Evolutionary conservation across 92 coral and sea anemone genomes (phyloP).

Genomic region (Phenganax marumi): DNA sequence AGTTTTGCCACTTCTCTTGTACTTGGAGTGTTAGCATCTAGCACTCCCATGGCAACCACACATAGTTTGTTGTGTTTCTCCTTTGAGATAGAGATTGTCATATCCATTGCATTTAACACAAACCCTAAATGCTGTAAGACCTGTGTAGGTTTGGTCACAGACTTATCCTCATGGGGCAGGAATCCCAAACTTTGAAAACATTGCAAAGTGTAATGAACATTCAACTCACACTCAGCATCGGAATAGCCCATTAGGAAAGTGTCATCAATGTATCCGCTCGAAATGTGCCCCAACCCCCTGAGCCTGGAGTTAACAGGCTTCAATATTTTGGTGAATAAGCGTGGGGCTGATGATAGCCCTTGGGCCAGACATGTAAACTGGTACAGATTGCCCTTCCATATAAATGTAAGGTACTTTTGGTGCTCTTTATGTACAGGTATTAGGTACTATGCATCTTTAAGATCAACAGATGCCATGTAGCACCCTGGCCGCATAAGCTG

Average conservation of each 20-base stretch:
- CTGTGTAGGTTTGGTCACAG: constrained; percentile 62
- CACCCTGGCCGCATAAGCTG: constrained; percentile 22
- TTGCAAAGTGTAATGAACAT: constrained; percentile 46
- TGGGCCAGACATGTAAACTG: constrained; percentile 19
- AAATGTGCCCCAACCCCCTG: constrained; percentile 55
- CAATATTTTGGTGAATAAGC: constrained; percentile 22
- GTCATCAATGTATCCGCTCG: constrained; percentile 59
- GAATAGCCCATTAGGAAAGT: constrained; percentile 50
- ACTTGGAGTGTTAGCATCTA: constrained; percentile 40
- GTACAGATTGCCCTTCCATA: not conserved
- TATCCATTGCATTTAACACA: constrained; percentile 56
- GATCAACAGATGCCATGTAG: constrained; percentile 32
- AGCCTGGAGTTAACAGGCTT: constrained; percentile 50
- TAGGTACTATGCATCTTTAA: constrained; percentile 5
- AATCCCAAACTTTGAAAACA: constrained; percentile 38
- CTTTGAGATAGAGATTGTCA: constrained; percentile 47
- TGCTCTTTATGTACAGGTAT: not conserved
- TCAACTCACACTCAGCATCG: constrained; percentile 46
- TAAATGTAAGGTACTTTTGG: constrained; percentile 15
- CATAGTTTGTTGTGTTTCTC: constrained; percentile 35
- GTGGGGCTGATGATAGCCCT: constrained; percentile 27
- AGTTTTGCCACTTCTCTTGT: constrained; percentile 55
- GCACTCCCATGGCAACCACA: constrained; percentile 15
- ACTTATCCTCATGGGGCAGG: constrained; percentile 49
- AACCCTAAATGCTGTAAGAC: constrained; percentile 47